Evolutionary conservation across 1,140 invertebrate genomes (phyloP).

Genomic region (Campoletis sonorensis): DNA sequence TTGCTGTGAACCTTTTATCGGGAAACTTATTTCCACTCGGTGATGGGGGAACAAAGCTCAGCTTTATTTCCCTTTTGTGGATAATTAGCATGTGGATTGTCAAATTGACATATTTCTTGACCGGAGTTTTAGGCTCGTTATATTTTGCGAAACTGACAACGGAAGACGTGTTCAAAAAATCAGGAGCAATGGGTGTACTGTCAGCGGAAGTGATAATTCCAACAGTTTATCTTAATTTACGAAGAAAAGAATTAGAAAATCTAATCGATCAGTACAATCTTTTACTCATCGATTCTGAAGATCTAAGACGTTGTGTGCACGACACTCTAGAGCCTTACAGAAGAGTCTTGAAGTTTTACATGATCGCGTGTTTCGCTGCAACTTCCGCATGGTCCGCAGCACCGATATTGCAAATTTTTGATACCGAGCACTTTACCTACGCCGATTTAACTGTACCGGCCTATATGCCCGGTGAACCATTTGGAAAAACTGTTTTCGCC

Average conservation of each 20-base stretch:
- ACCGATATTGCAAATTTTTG: neutral
- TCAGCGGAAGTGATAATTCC: neutral
- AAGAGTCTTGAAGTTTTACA: neutral
- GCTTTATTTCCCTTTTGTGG: neutral
- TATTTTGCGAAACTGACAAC: neutral
- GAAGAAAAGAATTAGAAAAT: neutral
- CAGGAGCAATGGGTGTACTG: neutral
- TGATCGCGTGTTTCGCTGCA: neutral
- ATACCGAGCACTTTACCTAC: neutral
- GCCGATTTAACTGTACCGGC: neutral
- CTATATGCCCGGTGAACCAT: conserved; percentile 44
- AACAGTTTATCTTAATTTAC: conserved; percentile 20
- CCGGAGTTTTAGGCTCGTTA: neutral
- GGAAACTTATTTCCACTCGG: conserved; percentile 53
- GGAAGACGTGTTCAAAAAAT: neutral
- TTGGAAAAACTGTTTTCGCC: conserved; percentile 34
- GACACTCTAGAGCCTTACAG: conserved; percentile 19
- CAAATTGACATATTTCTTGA: neutral
- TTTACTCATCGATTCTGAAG: conserved; percentile 22
- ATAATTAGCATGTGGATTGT: neutral
- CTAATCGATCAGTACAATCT: conserved; percentile 8
- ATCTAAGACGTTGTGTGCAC: conserved; percentile 13
- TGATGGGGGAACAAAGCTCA: neutral
- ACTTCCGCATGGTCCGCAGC: neutral
- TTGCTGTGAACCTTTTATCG: conserved; percentile 43